Percentiles rank a stretch among this genome's conserved stretches.
phyloP scores from a whole-genome alignment of 2,888 invertebrate species.

The Cheilosia soror region DNA sequence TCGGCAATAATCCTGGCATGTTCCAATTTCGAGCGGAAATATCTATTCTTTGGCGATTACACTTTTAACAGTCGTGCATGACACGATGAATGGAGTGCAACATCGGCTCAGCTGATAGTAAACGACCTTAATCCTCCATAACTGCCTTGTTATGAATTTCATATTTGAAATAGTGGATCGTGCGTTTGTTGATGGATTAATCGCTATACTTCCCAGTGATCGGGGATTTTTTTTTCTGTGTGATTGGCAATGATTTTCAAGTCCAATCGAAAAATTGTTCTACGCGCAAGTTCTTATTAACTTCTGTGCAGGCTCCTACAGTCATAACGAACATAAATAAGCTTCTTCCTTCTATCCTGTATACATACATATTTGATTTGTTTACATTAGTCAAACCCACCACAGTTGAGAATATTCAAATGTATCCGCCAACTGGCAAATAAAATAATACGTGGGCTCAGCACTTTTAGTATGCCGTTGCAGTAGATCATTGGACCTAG shows the following conservation, averaged over 20 bases:
- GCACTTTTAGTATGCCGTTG: too few relatives aligned
- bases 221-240: not conserved
- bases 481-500: not conserved
- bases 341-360: too few relatives aligned
- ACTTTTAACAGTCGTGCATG: conserved; percentile 17
- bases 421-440: too few relatives aligned
- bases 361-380: too few relatives aligned
- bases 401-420: too few relatives aligned
- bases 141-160: conserved; percentile 38
- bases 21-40: conserved; percentile 52
- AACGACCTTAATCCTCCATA: conserved; percentile 27
- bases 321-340: too few relatives aligned
- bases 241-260: too few relatives aligned
- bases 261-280: too few relatives aligned
- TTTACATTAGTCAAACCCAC: too few relatives aligned
- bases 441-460: not conserved
- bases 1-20: conserved; percentile 53
- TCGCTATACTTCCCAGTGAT: not conserved
- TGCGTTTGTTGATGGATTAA: conserved; percentile 33
- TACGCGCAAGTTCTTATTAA: too few relatives aligned
- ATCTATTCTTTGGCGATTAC: conserved; percentile 41
- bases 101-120: not conserved
- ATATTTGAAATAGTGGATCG: conserved; percentile 11
- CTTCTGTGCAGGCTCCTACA: too few relatives aligned
- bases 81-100: conserved; percentile 14